These are phyloP conservation scores for Percopsis transmontana DNA, from an alignment of 2,113 vertebrate genomes.

Conservation along the genomic window DNA sequence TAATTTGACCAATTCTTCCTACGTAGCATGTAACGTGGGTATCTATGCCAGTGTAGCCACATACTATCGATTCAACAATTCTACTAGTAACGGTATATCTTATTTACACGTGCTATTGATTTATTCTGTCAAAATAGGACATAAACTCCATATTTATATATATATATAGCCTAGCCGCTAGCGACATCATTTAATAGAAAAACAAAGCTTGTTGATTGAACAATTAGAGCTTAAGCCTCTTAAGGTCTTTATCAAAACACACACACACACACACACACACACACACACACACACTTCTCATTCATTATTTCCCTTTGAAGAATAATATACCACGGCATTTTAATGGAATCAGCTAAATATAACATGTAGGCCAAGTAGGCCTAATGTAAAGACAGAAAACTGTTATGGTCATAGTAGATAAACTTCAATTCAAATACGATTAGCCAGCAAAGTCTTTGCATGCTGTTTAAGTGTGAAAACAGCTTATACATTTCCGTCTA, in stretches of 20 bases:
- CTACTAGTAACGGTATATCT: not conserved
- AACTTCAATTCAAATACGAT: too few relatives aligned
- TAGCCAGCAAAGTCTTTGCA: too few relatives aligned
- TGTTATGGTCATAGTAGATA: too few relatives aligned
- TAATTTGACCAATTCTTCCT: not conserved
- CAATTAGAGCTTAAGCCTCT: not conserved
- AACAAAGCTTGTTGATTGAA: not conserved
- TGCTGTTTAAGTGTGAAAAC: too few relatives aligned
- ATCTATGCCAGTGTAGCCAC: constrained; percentile 5
- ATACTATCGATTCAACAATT: constrained; percentile 1
- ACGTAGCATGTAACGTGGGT: constrained; percentile 9
- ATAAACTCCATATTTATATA: not conserved
- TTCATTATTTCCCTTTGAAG: not conserved
- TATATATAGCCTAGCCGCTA: not conserved
- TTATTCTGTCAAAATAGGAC: not conserved
- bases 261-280: not conserved
- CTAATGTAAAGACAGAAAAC: too few relatives aligned
- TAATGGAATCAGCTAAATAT: not conserved
- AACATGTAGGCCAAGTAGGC: too few relatives aligned
- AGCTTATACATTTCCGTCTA: too few relatives aligned
- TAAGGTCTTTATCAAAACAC: not conserved
- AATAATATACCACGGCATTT: not conserved
- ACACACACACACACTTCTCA: not conserved
- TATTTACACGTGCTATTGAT: not conserved
- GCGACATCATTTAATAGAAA: not conserved